Evolutionary conservation across 2,888 invertebrate genomes (phyloP).

Genomic region (Andrena hattorfiana): DNA sequence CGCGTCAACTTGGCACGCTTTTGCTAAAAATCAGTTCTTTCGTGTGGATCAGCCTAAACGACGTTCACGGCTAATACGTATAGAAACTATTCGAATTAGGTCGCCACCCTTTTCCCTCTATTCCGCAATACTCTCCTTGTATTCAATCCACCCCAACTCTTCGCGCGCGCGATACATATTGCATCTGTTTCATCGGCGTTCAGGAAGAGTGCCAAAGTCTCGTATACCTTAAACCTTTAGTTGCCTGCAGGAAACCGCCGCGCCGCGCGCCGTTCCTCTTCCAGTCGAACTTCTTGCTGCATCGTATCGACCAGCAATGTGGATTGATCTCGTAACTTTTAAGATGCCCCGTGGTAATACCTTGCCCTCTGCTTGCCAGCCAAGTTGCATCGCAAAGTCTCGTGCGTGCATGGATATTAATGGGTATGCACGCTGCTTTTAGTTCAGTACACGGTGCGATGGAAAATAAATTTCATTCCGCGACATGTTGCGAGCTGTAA

Average conservation of each 20-base stretch:
- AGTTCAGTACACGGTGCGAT: neutral
- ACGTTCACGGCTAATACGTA: slow-evolving; percentile 49
- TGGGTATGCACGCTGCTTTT: neutral
- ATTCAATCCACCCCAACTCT: slow-evolving; percentile 56
- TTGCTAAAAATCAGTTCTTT: slow-evolving; percentile 59
- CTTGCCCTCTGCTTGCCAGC: neutral
- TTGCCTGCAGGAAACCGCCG: slow-evolving; percentile 19
- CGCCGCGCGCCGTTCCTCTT: slow-evolving; percentile 10
- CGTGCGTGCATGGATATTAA: neutral
- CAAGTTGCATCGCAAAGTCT: neutral
- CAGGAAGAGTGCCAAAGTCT: slow-evolving; percentile 65
- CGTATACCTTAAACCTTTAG: slow-evolving; percentile 16
- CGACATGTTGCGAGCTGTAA: neutral
- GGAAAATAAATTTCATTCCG: neutral
- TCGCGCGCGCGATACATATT: slow-evolving; percentile 58
- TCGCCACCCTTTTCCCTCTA: slow-evolving; percentile 57
- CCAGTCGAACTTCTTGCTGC: neutral
- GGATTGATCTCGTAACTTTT: slow-evolving; percentile 3
- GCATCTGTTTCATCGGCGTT: slow-evolving; percentile 70
- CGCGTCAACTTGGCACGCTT: slow-evolving; percentile 51
- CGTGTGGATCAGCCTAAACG: slow-evolving; percentile 53
- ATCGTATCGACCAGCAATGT: neutral
- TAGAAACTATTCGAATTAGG: slow-evolving; percentile 69
- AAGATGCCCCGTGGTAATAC: neutral
- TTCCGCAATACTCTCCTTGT: slow-evolving; percentile 48